Conservation (phyloP, 2,888 invertebrate genomes). For the Patella ulyssiponensis region DNA sequence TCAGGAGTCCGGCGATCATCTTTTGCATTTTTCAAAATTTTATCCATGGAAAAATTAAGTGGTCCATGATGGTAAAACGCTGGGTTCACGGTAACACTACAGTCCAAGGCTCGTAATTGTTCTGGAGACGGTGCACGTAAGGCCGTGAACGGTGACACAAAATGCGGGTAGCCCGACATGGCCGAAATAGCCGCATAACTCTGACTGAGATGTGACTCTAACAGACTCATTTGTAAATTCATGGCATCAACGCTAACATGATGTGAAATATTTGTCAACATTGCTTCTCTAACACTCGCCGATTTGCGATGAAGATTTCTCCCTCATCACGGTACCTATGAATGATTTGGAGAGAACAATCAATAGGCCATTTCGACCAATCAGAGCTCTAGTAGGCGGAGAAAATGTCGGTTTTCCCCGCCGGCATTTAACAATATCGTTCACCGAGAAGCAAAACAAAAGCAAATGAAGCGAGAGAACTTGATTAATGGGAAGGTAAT, state of each 20-base stretch:
- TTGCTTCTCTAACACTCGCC: conserved; percentile 5
- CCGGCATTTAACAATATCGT: conserved; percentile 7
- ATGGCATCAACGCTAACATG: conserved; percentile 23
- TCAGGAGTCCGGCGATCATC: not conserved
- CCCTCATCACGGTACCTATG: not conserved
- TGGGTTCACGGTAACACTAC: conserved; percentile 27
- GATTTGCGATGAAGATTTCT: conserved; percentile 5
- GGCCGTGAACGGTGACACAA: conserved; percentile 14
- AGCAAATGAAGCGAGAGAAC: conserved; percentile 5
- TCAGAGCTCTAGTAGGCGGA: not conserved
- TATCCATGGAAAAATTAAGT: conserved; percentile 25
- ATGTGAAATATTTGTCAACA: conserved; percentile 28
- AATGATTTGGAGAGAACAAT: conserved; percentile 4
- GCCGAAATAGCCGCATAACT: conserved; percentile 27
- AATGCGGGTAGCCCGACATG: conserved; percentile 24
- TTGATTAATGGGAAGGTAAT: conserved; percentile 7
- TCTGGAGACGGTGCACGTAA: conserved; percentile 22
- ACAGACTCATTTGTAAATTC: conserved; percentile 24
- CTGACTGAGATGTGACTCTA: conserved; percentile 18
- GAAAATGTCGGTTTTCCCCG: not conserved
- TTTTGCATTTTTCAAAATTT: conserved; percentile 14
- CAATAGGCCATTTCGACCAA: not conserved
- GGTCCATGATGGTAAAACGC: conserved; percentile 15
- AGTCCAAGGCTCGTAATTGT: conserved; percentile 43
- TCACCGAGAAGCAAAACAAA: not conserved